Evolutionary conservation across 2,888 invertebrate genomes (phyloP).

Genomic region (Mythimna loreyi): DNA sequence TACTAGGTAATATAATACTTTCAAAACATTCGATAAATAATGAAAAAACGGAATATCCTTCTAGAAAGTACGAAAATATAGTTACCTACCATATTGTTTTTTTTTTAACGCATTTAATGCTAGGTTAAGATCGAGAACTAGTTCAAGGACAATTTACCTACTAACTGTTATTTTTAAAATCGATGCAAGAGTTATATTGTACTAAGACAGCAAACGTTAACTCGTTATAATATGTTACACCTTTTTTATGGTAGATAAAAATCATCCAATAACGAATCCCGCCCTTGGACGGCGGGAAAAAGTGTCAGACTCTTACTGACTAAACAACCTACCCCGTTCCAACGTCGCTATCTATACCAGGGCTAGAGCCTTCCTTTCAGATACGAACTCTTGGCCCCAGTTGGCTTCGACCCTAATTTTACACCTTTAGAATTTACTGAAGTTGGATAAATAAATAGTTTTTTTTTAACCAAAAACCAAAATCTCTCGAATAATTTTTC

Average conservation of each 20-base stretch:
- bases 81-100: too few species aligned
- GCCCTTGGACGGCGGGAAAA: too few species aligned
- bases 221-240: neutral
- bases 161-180: neutral
- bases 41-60: neutral
- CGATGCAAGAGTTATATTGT: neutral
- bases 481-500: too few species aligned
- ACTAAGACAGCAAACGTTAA: neutral
- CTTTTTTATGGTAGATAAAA: too few species aligned
- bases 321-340: too few species aligned
- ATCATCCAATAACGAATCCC: too few species aligned
- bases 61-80: neutral
- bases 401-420: too few species aligned
- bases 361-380: too few species aligned
- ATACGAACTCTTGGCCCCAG: too few species aligned
- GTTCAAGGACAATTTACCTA: neutral
- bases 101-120: too few species aligned
- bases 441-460: neutral
- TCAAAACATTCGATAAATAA: neutral
- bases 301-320: too few species aligned
- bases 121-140: neutral
- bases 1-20: conserved; percentile 2
- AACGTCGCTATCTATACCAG: too few species aligned
- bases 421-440: neutral
- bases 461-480: neutral